These are phyloP conservation scores for Clupea harengus DNA, from an alignment of 2,113 vertebrate genomes.

Conservation along the genomic window DNA sequence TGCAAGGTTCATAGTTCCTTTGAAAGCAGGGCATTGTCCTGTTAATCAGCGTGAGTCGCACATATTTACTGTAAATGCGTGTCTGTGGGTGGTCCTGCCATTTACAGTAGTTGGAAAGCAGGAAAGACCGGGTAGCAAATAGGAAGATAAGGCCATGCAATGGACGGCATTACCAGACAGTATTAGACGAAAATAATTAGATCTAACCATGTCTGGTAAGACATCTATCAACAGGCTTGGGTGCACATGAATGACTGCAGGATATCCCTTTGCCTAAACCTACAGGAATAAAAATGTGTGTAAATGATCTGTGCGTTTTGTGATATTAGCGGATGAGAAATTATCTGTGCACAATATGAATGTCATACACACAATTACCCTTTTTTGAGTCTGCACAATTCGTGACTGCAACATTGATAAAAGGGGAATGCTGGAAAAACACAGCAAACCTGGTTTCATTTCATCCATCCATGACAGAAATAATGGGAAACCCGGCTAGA, in stretches of 20 bases:
- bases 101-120: background rate
- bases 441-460: background rate
- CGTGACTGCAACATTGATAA: background rate
- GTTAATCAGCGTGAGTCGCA: conserved; percentile 20
- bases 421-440: background rate
- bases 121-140: conserved; percentile 32
- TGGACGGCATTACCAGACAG: conserved; percentile 99
- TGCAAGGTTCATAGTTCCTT: conserved; percentile 73
- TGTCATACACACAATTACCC: background rate
- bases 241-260: conserved; percentile 30
- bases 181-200: conserved; percentile 92
- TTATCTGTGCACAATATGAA: background rate
- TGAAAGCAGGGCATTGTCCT: conserved; percentile 34
- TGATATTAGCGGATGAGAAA: background rate
- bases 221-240: conserved; percentile 85
- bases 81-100: conserved; percentile 30
- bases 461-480: conserved; percentile 46
- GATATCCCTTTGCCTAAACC: conserved; percentile 35
- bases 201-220: conserved; percentile 99
- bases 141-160: conserved; percentile 72
- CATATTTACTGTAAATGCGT: conserved; percentile 37
- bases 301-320: background rate
- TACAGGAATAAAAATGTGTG: background rate
- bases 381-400: background rate
- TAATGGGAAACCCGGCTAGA: conserved; percentile 51